These are phyloP conservation scores for Onchidella celtica DNA, from an alignment of 2,888 invertebrate species.

Conservation along the genomic window DNA sequence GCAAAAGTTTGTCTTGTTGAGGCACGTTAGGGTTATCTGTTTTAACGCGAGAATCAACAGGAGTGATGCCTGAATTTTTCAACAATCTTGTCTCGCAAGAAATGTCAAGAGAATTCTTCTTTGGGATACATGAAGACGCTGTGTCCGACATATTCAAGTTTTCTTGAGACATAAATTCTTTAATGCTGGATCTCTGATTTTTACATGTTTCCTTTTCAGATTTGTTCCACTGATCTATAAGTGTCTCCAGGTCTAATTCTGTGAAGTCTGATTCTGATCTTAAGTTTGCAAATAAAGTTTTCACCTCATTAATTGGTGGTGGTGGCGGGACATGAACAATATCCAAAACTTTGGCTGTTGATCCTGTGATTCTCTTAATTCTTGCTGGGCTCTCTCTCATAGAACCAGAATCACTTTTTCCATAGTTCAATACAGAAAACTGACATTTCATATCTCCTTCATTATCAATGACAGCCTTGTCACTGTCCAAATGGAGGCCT, in stretches of 20 bases:
- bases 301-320: conserved; percentile 5
- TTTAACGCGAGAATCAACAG: background rate
- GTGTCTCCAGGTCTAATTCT: conserved; percentile 31
- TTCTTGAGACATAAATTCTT: background rate
- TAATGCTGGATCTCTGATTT: background rate
- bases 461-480: background rate
- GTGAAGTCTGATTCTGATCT: conserved; percentile 17
- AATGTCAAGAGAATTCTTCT: background rate
- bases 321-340: background rate
- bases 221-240: conserved; percentile 30
- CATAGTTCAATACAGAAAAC: too few species aligned
- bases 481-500: background rate
- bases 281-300: conserved; percentile 12
- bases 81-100: background rate
- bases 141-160: background rate
- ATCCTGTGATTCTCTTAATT: background rate
- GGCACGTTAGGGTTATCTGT: too few species aligned
- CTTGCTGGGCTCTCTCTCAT: background rate
- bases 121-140: background rate
- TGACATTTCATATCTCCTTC: background rate
- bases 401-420: background rate
- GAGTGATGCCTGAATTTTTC: background rate
- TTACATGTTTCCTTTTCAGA: conserved; percentile 6
- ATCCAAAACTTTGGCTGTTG: background rate
- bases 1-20: too few species aligned